phyloP scores from a whole-genome alignment of 2,888 invertebrate genomes.

The Ochropleura leucogaster region DNA sequence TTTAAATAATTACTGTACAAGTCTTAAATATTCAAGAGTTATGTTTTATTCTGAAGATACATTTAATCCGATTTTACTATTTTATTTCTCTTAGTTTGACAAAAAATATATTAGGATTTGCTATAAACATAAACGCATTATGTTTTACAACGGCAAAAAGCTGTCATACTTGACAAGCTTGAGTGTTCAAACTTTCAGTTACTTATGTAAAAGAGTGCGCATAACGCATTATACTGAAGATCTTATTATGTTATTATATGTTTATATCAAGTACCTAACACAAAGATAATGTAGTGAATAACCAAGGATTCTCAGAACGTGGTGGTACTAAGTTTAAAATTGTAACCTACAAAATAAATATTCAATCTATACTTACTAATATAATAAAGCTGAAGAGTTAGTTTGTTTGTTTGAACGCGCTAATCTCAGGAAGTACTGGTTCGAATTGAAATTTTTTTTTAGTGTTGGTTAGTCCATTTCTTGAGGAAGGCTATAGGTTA shows the following conservation, averaged over 20 bases:
- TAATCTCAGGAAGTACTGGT: no score
- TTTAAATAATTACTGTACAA: not conserved
- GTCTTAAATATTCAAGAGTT: not conserved
- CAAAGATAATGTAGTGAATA: not conserved
- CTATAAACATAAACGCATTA: not conserved
- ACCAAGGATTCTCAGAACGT: not conserved
- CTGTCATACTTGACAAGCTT: not conserved
- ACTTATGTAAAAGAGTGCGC: not conserved
- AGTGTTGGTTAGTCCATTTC: no score
- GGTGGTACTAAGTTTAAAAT: not conserved
- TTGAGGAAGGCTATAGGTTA: no score
- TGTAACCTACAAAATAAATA: slow-evolving; percentile 1
- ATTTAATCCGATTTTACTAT: not conserved
- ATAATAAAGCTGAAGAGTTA: no score
- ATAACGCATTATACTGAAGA: not conserved
- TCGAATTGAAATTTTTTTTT: no score
- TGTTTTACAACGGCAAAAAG: not conserved
- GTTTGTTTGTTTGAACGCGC: no score
- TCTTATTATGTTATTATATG: not conserved
- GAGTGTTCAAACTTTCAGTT: not conserved
- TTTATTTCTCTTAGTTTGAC: not conserved
- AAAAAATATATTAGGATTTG: not conserved
- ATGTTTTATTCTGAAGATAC: not conserved
- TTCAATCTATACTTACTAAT: no score
- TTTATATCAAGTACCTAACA: not conserved